These are phyloP conservation scores for Philopedon plagiatum DNA, from an alignment of 2,888 invertebrate genomes.

Conservation along the genomic window DNA sequence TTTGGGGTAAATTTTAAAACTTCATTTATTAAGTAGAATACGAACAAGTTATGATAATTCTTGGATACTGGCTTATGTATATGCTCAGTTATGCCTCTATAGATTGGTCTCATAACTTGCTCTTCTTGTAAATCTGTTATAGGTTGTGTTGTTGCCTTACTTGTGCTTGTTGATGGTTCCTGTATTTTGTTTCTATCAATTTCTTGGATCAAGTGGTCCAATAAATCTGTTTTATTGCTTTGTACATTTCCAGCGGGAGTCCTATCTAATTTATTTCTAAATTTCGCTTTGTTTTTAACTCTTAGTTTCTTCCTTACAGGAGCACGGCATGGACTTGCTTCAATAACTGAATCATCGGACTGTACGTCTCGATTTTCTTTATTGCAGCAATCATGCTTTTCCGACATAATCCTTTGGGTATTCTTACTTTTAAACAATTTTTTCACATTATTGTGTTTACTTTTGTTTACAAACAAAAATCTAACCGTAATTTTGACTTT, in stretches of 20 bases:
- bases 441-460: too few relatives aligned
- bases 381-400: not conserved
- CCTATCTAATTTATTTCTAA: not conserved
- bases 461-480: too few relatives aligned
- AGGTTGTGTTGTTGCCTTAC: too few relatives aligned
- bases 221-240: not conserved
- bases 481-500: too few relatives aligned
- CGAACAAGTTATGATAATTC: constrained; percentile 24
- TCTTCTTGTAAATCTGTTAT: not conserved
- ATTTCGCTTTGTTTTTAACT: not conserved
- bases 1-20: constrained; percentile 23
- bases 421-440: too few relatives aligned
- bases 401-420: not conserved
- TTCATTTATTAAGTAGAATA: constrained; percentile 26
- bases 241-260: not conserved
- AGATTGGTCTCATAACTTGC: not conserved
- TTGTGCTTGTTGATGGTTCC: too few relatives aligned
- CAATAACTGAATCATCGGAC: constrained; percentile 4
- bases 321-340: not conserved
- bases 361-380: not conserved
- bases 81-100: not conserved
- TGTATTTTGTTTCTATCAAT: not conserved
- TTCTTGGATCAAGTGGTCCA: not conserved
- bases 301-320: constrained; percentile 4
- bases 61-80: constrained; percentile 14